Percentiles rank a stretch among this genome's conserved stretches.
These are phyloP conservation scores for Aleiodes alternator DNA, from an alignment of 2,888 invertebrate genomes.

Conservation along the genomic window DNA sequence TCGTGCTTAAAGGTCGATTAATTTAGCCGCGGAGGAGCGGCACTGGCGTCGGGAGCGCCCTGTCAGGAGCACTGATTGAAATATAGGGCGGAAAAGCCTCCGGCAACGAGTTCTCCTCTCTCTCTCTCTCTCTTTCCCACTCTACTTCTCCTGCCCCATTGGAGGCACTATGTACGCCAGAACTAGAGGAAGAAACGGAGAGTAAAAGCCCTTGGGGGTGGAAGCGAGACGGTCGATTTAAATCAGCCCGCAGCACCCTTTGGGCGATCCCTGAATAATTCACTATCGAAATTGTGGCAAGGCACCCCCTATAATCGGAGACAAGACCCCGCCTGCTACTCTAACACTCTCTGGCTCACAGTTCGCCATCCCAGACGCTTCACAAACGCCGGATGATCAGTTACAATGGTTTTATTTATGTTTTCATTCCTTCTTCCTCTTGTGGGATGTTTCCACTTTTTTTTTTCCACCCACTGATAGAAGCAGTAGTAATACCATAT, in stretches of 20 bases:
- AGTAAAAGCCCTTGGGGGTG: slow-evolving; percentile 51
- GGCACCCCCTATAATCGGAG: slow-evolving; percentile 59
- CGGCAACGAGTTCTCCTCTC: slow-evolving; percentile 60
- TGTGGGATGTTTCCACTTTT: slow-evolving; percentile 15
- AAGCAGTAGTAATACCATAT: not conserved
- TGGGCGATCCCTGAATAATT: slow-evolving; percentile 67
- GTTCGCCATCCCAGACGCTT: slow-evolving; percentile 25
- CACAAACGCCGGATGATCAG: slow-evolving; percentile 35
- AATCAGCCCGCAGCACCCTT: slow-evolving; percentile 66
- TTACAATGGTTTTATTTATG: slow-evolving; percentile 33
- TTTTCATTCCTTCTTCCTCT: slow-evolving; percentile 27
- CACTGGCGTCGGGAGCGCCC: slow-evolving; percentile 58
- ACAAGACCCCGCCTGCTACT: slow-evolving; percentile 48
- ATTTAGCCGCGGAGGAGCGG: slow-evolving; percentile 61
- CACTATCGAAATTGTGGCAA: slow-evolving; percentile 66
- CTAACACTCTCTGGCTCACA: slow-evolving; percentile 35
- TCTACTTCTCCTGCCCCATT: no score
- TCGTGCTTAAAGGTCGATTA: slow-evolving; percentile 71
- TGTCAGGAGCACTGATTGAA: slow-evolving; percentile 73
- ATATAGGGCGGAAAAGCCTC: slow-evolving; percentile 72
- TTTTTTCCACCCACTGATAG: slow-evolving; percentile 14
- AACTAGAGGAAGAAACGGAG: slow-evolving; percentile 37
- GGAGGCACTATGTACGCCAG: slow-evolving; percentile 53
- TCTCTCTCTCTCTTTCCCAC: no score
- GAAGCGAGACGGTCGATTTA: slow-evolving; percentile 66